Evolutionary conservation across 2,797 vertebrate genomes (phyloP).

Genomic region (Pempheris klunzingeri): DNA sequence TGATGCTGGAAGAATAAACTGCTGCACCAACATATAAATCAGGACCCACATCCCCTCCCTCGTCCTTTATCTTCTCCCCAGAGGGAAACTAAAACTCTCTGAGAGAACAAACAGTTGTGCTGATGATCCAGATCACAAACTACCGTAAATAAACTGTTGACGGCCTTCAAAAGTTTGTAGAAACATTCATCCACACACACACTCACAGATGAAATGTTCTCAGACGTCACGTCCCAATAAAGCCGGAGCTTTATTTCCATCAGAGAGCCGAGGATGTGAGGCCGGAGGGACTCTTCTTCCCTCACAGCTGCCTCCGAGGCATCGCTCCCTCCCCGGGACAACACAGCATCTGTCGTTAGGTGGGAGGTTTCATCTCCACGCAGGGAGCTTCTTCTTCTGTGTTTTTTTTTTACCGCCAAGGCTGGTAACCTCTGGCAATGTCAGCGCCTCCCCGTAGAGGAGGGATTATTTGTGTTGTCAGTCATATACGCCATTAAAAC

Average conservation of each 20-base stretch:
- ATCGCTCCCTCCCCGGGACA: slow-evolving; percentile 6
- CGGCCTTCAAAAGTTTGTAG: background rate
- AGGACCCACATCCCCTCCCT: background rate
- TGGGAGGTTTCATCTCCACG: background rate
- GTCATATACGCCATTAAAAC: background rate
- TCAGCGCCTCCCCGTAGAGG: background rate
- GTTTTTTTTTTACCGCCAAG: background rate
- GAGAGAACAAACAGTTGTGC: background rate
- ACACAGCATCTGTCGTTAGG: slow-evolving; percentile 18
- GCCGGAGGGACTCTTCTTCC: background rate
- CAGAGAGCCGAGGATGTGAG: background rate
- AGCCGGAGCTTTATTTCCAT: background rate
- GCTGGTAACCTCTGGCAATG: slow-evolving; percentile 22
- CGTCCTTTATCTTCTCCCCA: background rate
- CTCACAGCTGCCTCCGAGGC: background rate
- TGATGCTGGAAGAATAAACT: background rate
- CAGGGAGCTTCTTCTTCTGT: background rate
- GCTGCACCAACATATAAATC: background rate
- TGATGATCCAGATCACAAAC: background rate
- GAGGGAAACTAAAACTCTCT: background rate
- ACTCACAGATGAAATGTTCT: background rate
- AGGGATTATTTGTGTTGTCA: background rate
- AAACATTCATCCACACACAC: no score
- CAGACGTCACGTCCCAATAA: background rate
- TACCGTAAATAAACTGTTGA: background rate